Evolutionary conservation across 2,113 vertebrate species (phyloP), one percentile per base, ranked within the genome.

Genomic region (Quiscalus mexicanus): DNA sequence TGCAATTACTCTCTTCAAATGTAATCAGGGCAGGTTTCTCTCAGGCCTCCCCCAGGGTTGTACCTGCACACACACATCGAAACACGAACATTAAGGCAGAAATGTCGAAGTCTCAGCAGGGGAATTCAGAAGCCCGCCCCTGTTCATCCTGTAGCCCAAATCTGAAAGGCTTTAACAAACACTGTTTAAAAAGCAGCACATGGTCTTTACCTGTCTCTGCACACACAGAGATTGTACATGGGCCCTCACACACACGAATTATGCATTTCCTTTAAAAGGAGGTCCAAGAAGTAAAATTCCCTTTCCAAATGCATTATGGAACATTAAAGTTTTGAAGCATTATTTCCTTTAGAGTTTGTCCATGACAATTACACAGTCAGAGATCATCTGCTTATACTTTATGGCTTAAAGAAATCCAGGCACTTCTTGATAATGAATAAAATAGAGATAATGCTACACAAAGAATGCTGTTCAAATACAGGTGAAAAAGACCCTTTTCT

Each of bases 1-100:
- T 77, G 91, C 73, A 95, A 94, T 22, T 37, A 50, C 65, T 69
- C 67, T 37, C 76, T 53, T 49, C 83, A 49, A 41, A 35, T 27
- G 21, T 8, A 83, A 91, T 33, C 55, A 78, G 42, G 47, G 23
- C 87, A 78, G 64, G 69, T 59, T 92, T 81, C 73, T 77, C 80
- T 15, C 37, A 58, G 60, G 73, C 77, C 64, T 89, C 59, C 80
- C 44, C 49, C 73, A 31, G 4, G 30, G 82, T 42, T 82, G 73
- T 37, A 68, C 50, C 58, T 41, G 41, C 39, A 92, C 58, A 69
- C 53, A 55, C 12, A 60, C 59, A 37, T 0, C 5, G 6, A 68
- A 56, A 90, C 70, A 37, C 0, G 0, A 11, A 33, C 69, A 47
- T 60, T 44, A 56, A 78, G 75, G 88, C 42, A 70, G 55, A 69